Percentiles rank a stretch among this genome's conserved stretches.
phyloP scores from a whole-genome alignment of 2,113 vertebrate genomes.

The Pelodiscus sinensis region DNA sequence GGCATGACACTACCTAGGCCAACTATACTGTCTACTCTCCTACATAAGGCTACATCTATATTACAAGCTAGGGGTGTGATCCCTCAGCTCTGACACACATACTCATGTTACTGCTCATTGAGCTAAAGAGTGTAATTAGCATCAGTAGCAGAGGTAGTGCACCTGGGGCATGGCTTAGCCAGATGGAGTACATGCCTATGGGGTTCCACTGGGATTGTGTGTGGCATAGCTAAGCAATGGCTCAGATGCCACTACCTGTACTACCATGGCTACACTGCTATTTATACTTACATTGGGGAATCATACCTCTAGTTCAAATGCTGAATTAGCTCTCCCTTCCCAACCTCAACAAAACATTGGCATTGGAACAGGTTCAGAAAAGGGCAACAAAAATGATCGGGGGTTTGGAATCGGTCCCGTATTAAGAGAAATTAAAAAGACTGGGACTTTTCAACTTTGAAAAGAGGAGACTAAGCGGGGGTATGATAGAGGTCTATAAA shows the following conservation, averaged over 20 bases:
- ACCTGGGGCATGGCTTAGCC: background rate
- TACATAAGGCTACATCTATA: background rate
- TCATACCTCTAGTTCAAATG: background rate
- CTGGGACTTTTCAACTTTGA: too few species aligned
- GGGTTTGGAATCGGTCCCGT: too few species aligned
- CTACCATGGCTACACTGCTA: background rate
- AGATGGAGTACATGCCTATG: too few species aligned
- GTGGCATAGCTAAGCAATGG: too few species aligned
- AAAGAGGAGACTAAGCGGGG: too few species aligned
- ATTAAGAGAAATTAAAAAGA: too few species aligned
- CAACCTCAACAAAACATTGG: background rate
- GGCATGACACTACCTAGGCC: background rate
- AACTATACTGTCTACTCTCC: background rate
- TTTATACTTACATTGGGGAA: background rate
- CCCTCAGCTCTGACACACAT: background rate
- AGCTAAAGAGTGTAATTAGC: background rate
- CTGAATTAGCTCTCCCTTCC: background rate
- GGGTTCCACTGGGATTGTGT: background rate
- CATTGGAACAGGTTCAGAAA: too few species aligned
- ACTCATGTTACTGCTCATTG: too few species aligned
- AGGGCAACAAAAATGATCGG: too few species aligned
- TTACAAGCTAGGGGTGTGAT: background rate
- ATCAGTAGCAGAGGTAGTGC: background rate
- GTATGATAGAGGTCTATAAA: too few species aligned
- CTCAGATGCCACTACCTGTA: background rate